Evolutionary conservation across 2,113 vertebrate species (phyloP), one percentile per base, ranked within the genome.

Genomic region (Hucho hucho): DNA sequence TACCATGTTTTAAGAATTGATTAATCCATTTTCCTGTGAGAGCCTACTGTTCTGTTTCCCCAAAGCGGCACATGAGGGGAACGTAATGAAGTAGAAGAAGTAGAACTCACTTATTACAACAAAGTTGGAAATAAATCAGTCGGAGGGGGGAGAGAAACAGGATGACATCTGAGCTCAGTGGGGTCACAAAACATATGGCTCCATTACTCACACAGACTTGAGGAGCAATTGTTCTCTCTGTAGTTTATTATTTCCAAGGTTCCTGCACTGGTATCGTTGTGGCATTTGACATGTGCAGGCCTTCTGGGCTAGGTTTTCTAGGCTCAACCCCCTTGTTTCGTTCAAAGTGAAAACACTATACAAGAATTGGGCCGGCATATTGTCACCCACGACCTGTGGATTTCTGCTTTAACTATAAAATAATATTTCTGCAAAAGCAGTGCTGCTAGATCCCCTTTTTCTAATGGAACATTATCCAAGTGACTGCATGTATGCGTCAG

Each of bases 101-200:
- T 68, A 75, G 63, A 79, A 66, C 75, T 78, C 68, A 78, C 71
- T 84, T 81, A 83, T 80, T 83, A 86, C 77, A 82, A 77, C 74
- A 81, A 77, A 59, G 58, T 73, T 81, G 64, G 61, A 80, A 80
- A 87, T 85, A 80, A 83, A 83, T 86, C 80, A 84, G 80, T 81
- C 6, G 63, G 71, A 73, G 64, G 32, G n/a, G 58, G 63, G 68
- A 20, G 59, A 67, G 32, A 72, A 75, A 72, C 12, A 65, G 26
- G 32, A 76, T 47, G 78, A 69, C 80, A 73, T 73, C 29, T 43
- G 67, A 81, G 73, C 64, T 69, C 75, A 56, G 80, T 43, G 37
- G 37, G 37, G 37, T 43, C 37, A 43, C 37, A 43, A 43, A 43
- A 43, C 37, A 43, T 43, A 43, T 73, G 64, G 74, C 70, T 67